Conservation (phyloP, 2,113 vertebrate genomes). For the Paraplagusia blochii region DNA sequence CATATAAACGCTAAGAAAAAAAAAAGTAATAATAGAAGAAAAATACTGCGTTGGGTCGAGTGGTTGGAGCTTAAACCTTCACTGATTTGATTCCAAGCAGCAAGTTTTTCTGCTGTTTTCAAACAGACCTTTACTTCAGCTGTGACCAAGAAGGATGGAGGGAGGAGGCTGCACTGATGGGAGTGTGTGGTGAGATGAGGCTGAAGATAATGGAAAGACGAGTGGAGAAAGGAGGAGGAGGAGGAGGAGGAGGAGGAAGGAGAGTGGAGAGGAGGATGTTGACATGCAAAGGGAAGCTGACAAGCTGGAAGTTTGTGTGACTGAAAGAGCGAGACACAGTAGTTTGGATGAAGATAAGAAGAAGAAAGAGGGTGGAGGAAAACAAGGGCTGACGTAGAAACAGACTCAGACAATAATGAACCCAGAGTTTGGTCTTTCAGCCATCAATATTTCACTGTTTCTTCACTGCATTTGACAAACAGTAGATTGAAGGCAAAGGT, state of each 20-base stretch:
- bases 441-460: conserved; percentile 7
- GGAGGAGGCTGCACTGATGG: background rate
- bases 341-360: background rate
- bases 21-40: too few relatives aligned
- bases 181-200: background rate
- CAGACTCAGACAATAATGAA: background rate
- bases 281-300: too few relatives aligned
- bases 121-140: too few relatives aligned
- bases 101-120: too few relatives aligned
- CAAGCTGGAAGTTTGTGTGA: conserved; percentile 8
- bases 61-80: too few relatives aligned
- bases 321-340: background rate
- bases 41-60: too few relatives aligned
- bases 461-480: background rate
- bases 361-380: background rate
- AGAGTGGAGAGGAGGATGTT: background rate
- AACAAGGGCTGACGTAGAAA: background rate
- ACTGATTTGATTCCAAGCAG: too few relatives aligned
- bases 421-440: background rate
- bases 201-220: background rate
- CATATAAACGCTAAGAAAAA: too few relatives aligned
- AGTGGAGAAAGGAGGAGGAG: background rate
- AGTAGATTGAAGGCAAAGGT: too few relatives aligned
- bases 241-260: background rate
- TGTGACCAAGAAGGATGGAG: conserved; percentile 20